phyloP scores from a whole-genome alignment of 2,888 invertebrate species.

The Pediacus dermestoides region DNA sequence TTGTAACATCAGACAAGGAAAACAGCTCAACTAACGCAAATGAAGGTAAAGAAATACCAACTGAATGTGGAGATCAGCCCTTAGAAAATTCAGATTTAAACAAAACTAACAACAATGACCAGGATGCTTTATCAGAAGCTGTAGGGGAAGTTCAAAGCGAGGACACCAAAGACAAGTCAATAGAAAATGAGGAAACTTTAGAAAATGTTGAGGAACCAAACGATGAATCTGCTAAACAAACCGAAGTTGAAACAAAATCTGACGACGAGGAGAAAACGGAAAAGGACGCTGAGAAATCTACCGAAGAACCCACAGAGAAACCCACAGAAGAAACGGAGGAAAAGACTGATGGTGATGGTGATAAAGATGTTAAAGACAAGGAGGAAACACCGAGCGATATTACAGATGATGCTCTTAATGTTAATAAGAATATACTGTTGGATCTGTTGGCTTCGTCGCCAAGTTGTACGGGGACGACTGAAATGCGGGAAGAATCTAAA shows the following conservation, averaged over 20 bases:
- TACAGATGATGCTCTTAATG: slow-evolving; percentile 7
- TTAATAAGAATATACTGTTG: slow-evolving; percentile 6
- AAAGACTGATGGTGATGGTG: slow-evolving; percentile 9
- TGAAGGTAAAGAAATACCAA: too few species aligned
- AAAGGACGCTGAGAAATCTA: neutral
- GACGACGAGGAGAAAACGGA: slow-evolving; percentile 3
- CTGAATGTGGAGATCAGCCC: too few species aligned
- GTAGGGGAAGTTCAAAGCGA: slow-evolving; percentile 2
- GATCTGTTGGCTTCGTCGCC: too few species aligned
- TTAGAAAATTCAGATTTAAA: too few species aligned
- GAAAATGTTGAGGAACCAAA: slow-evolving; percentile 1
- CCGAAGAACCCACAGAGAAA: slow-evolving; percentile 16
- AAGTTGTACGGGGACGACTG: too few species aligned
- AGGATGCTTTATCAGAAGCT: too few species aligned
- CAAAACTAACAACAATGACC: too few species aligned
- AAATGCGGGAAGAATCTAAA: too few species aligned
- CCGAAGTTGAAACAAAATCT: slow-evolving; percentile 5
- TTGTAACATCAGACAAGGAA: too few species aligned
- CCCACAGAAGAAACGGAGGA: slow-evolving; percentile 14
- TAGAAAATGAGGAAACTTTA: slow-evolving; percentile 1
- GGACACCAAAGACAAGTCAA: neutral
- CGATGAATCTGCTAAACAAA: slow-evolving; percentile 1
- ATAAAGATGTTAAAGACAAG: slow-evolving; percentile 12
- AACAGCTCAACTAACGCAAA: too few species aligned
- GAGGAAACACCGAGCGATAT: slow-evolving; percentile 6